These are phyloP conservation scores for Diogma glabrata DNA, from an alignment of 2,888 invertebrate species.

Conservation along the genomic window DNA sequence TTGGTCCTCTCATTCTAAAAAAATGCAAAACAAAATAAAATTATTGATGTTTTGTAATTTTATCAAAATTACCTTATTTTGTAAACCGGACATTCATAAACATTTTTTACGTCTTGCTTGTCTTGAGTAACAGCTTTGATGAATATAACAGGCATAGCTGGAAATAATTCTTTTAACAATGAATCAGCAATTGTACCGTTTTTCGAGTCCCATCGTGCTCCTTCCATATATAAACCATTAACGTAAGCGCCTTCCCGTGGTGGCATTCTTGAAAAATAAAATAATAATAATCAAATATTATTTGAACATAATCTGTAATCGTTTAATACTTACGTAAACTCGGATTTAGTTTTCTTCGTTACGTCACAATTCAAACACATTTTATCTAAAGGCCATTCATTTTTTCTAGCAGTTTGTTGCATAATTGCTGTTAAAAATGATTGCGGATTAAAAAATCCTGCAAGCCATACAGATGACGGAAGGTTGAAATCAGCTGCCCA, in stretches of 20 bases:
- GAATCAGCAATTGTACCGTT: conserved; percentile 72
- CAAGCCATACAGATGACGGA: conserved; percentile 83
- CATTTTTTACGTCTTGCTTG: conserved; percentile 74
- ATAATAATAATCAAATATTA: conserved; percentile 1
- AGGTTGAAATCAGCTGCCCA: conserved; percentile 86
- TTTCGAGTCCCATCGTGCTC: conserved; percentile 82
- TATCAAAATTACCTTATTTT: conserved; percentile 58
- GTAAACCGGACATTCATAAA: conserved; percentile 90
- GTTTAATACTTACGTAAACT: conserved; percentile 51
- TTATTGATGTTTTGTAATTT: no score
- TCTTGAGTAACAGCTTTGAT: conserved; percentile 79
- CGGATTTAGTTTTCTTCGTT: conserved; percentile 75
- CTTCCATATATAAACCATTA: conserved; percentile 84
- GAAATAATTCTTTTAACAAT: conserved; percentile 78
- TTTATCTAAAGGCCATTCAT: conserved; percentile 92
- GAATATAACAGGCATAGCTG: conserved; percentile 80
- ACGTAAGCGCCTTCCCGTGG: conserved; percentile 89
- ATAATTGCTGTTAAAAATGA: conserved; percentile 94
- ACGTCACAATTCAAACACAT: conserved; percentile 94
- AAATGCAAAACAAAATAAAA: background rate
- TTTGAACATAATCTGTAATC: background rate
- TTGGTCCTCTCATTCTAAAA: conserved; percentile 63
- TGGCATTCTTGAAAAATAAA: conserved; percentile 43
- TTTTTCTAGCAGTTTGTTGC: conserved; percentile 92
- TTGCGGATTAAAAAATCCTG: conserved; percentile 94